Conservation (phyloP, 2,797 vertebrate genomes). For the Poecilia velifera region DNA sequence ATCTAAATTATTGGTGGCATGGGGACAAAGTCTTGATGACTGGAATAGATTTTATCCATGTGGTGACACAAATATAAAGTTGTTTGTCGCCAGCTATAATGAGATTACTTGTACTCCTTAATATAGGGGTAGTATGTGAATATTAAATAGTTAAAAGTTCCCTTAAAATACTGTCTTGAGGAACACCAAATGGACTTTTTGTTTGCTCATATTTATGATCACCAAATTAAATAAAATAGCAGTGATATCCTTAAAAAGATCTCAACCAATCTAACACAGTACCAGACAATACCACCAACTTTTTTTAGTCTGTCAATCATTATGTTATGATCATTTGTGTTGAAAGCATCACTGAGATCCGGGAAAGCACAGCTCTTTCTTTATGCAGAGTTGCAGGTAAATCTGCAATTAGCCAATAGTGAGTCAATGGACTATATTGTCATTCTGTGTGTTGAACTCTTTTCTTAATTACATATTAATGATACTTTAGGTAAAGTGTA, state of each 20-base stretch:
- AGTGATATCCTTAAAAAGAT: neutral
- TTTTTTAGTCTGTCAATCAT: neutral
- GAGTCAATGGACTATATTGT: neutral
- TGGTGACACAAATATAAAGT: neutral
- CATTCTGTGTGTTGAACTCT: conserved; percentile 6
- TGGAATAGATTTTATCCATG: neutral
- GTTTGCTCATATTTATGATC: neutral
- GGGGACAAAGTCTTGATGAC: neutral
- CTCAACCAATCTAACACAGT: neutral
- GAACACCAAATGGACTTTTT: neutral
- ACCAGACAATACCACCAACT: neutral
- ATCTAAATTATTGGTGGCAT: neutral
- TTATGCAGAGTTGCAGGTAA: neutral
- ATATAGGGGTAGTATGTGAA: neutral
- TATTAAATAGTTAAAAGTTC: neutral
- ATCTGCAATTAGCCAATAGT: neutral
- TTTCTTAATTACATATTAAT: conserved; percentile 12
- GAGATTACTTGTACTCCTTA: neutral
- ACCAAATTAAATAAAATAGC: neutral
- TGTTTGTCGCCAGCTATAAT: neutral
- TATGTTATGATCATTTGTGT: neutral
- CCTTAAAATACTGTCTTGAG: neutral
- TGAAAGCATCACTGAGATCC: neutral
- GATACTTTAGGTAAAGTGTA: conserved; percentile 5
- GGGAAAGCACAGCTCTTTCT: neutral